These are phyloP conservation scores for Trichomycterus rosablanca DNA, from an alignment of 2,113 vertebrate species.

Conservation along the genomic window DNA sequence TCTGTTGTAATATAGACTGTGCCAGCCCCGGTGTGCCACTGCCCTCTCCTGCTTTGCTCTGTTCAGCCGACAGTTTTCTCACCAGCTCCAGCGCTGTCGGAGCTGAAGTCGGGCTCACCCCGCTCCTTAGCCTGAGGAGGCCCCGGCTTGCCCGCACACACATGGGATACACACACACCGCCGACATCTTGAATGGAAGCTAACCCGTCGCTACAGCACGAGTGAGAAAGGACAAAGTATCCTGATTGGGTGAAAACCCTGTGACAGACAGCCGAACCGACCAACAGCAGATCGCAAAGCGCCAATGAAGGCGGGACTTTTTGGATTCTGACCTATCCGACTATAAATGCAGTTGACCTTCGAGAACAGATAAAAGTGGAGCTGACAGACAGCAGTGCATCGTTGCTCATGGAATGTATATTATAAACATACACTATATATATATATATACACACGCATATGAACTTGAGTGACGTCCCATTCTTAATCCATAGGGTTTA, in stretches of 20 bases:
- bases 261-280: conserved; percentile 31
- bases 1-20: conserved; percentile 68
- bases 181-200: conserved; percentile 68
- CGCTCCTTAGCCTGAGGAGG: conserved; percentile 54
- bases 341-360: conserved; percentile 20
- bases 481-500: no score
- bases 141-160: conserved; percentile 65
- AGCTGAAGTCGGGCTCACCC: background rate
- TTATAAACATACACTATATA: no score
- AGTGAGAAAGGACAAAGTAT: conserved; percentile 59
- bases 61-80: conserved; percentile 53
- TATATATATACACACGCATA: no score
- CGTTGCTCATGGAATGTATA: no score
- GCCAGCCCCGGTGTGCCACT: conserved; percentile 58
- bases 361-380: conserved; percentile 7
- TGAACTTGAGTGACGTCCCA: no score
- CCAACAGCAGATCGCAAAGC: background rate
- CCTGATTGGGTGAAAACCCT: conserved; percentile 49
- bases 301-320: conserved; percentile 8
- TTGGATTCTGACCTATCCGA: background rate
- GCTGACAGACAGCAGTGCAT: no score
- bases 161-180: conserved; percentile 64
- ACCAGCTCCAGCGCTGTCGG: conserved; percentile 10
- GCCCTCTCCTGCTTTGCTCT: conserved; percentile 15
- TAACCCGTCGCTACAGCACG: conserved; percentile 44